phyloP scores from a whole-genome alignment of 2,888 invertebrate species.

The Brachylomia viminalis region DNA sequence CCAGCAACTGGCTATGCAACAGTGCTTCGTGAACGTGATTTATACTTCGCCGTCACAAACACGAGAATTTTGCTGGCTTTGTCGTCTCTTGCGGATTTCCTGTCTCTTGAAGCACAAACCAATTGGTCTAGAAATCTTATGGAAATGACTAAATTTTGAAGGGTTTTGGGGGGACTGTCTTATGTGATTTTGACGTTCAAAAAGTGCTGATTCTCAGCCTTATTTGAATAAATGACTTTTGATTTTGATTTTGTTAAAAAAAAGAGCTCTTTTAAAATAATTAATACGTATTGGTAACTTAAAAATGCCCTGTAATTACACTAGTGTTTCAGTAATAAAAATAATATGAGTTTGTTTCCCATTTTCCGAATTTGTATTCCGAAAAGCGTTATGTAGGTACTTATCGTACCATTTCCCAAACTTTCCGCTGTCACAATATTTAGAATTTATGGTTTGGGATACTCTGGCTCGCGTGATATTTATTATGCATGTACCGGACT shows the following conservation, averaged over 20 bases:
- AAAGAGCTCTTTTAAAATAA: background rate
- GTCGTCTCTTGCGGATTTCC: background rate
- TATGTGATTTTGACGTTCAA: too few relatives aligned
- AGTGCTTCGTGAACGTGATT: conserved; percentile 21
- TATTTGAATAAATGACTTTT: too few relatives aligned
- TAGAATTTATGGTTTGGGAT: conserved; percentile 30
- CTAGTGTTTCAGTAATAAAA: background rate
- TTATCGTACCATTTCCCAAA: background rate
- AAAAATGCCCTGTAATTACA: background rate
- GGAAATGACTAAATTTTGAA: background rate
- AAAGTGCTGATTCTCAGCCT: too few relatives aligned
- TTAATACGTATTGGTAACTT: background rate
- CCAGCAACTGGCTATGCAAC: background rate
- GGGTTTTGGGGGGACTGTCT: too few relatives aligned
- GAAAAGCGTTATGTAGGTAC: background rate
- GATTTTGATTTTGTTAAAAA: too few relatives aligned
- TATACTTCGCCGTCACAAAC: conserved; percentile 23
- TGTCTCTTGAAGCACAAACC: background rate
- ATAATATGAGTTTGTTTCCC: background rate
- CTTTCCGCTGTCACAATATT: conserved; percentile 9
- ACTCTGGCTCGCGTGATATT: conserved; percentile 7
- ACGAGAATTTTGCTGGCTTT: conserved; percentile 13
- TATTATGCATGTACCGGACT: conserved; percentile 5
- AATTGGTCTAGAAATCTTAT: background rate
- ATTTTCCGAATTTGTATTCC: background rate